Percentiles rank a stretch among this genome's conserved stretches.
These are phyloP conservation scores for Leptonema lineaticorne DNA, from an alignment of 1,140 invertebrate genomes.

Conservation along the genomic window DNA sequence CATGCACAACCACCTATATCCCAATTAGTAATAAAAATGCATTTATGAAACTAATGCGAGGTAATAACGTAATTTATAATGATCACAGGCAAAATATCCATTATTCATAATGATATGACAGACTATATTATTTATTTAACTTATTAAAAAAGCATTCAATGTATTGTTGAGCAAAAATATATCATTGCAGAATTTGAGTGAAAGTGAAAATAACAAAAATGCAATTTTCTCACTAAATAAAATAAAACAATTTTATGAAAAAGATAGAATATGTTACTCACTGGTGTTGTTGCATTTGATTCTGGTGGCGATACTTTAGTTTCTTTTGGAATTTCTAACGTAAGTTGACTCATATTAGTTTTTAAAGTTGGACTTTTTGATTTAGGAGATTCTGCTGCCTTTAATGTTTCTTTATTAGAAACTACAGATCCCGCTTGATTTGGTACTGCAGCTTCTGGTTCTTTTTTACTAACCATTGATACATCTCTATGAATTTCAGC, in stretches of 20 bases:
- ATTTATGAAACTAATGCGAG: conserved; percentile 27
- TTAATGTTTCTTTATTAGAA: neutral
- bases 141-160: neutral
- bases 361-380: neutral
- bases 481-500: conserved; percentile 19
- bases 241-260: neutral
- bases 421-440: neutral
- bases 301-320: neutral
- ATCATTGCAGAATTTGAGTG: neutral
- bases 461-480: conserved; percentile 27
- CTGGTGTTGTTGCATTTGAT: neutral
- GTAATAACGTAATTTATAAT: too few relatives aligned
- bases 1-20: conserved; percentile 31
- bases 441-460: neutral
- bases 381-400: neutral
- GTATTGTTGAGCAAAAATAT: neutral
- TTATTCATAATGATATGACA: neutral
- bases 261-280: neutral
- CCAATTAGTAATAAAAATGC: conserved; percentile 33
- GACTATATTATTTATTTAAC: neutral
- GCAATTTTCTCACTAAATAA: neutral
- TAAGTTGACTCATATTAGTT: conserved; percentile 16
- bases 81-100: conserved; percentile 16
- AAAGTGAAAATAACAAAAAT: neutral
- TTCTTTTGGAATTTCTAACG: conserved; percentile 19